Evolutionary conservation across 1,140 invertebrate species (phyloP).

Genomic region (Drosophila guanche): DNA sequence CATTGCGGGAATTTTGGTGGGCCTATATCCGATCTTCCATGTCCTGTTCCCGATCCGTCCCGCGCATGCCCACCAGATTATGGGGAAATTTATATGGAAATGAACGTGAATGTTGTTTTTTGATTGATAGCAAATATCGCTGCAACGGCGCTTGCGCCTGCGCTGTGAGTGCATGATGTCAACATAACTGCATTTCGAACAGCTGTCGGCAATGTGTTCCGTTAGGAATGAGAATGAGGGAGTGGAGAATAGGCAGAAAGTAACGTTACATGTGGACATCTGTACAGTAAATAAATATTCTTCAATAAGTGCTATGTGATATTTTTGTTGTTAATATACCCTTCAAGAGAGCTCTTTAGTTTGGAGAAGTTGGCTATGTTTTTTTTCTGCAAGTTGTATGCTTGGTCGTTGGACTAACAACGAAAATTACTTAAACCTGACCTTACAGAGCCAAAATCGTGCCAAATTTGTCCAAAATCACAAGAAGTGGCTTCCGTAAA

Average conservation of each 20-base stretch:
- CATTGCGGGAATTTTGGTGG: constrained; percentile 61
- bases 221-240: constrained; percentile 28
- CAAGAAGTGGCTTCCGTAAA: no score
- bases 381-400: no score
- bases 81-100: constrained; percentile 62
- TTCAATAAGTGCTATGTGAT: background rate
- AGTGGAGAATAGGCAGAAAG: constrained; percentile 15
- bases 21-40: constrained; percentile 39
- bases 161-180: constrained; percentile 12
- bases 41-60: background rate
- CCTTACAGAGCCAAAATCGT: no score
- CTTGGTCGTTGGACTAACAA: no score
- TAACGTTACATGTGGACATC: background rate
- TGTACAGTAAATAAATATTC: background rate
- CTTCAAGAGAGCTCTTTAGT: no score
- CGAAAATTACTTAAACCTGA: no score
- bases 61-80: constrained; percentile 70
- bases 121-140: constrained; percentile 39
- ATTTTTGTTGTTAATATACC: background rate
- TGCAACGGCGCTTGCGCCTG: constrained; percentile 24
- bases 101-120: constrained; percentile 40
- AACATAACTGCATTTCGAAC: constrained; percentile 25
- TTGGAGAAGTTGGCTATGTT: no score
- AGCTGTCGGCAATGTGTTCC: constrained; percentile 69
- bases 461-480: no score